Evolutionary conservation across 2,888 invertebrate genomes (phyloP), one percentile per base, ranked within the genome.

Genomic region (Chymomyza fuscimana): DNA sequence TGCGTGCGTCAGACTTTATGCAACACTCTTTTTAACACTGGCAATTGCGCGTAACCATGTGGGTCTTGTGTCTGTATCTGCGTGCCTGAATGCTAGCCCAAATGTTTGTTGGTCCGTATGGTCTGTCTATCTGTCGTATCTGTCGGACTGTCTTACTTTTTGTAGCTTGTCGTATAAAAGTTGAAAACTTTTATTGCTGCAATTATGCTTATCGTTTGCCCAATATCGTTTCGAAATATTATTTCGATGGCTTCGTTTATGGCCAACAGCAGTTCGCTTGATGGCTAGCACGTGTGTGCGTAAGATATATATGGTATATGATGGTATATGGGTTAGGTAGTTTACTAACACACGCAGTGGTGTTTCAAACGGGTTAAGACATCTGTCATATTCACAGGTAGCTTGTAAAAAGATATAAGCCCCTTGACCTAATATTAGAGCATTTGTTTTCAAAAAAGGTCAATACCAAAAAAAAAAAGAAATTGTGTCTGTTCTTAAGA

Each of bases 151-250:
- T 70, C 60, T 70, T 59, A 63, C n/a, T 71, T 69, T 71, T 67
- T 73, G 72, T 61, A 72, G 73, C 82, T 68, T 77, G 86, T 87
- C 88, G 83, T 74, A 88, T 88, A 88, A 80, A 88, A 88, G 89
- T 87, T 85, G 82, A 80, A 87, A 89, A 87, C 88, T 91, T 90
- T 91, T 91, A 91, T 91, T 90, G 88, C 86, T 74, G 82, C 91
- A 91, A 91, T 91, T 91, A 91, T 89, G 85, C 89, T 91, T 91
- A 91, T 91, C 90, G 82, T 79, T 71, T 82, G 82, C 76, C 78
- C 81, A 86, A 81, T 82, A 87, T 86, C 90, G 79, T 81, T 88
- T 81, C 84, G 67, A 88, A 88, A 86, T 87, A 90, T 82, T 80
- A 85, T 88, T 90, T 87, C 80, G 81, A 83, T 89, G 77, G 81